A percentile compares a stretch with the other conserved stretches of the same genome.
Evolutionary conservation across 2,888 invertebrate genomes (phyloP).

Genomic region (Morpho achilles): DNA sequence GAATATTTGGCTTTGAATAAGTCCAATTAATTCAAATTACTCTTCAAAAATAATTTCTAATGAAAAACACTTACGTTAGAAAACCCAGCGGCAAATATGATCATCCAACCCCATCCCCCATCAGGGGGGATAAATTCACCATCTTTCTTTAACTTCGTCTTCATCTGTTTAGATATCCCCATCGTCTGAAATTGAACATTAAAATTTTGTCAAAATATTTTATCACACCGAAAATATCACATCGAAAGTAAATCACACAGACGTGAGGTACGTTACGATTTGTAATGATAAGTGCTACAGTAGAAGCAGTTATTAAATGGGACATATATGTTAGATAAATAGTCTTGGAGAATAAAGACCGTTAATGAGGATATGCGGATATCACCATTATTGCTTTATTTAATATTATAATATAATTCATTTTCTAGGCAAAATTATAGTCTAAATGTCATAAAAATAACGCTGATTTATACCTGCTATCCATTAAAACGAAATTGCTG

Average conservation of each 20-base stretch:
- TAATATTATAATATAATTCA: too few species aligned
- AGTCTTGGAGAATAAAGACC: background rate
- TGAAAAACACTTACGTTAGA: constrained; percentile 81
- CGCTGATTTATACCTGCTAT: too few species aligned
- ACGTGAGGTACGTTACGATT: constrained; percentile 10
- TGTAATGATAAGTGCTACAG: constrained; percentile 23
- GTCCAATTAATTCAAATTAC: too few species aligned
- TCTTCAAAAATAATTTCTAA: too few species aligned
- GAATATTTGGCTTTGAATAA: too few species aligned
- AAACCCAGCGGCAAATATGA: constrained; percentile 84
- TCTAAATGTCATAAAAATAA: too few species aligned
- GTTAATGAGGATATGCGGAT: constrained; percentile 9
- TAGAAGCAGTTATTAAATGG: constrained; percentile 26
- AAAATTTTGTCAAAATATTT: constrained; percentile 4
- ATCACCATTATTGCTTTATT: background rate
- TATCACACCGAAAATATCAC: constrained; percentile 2
- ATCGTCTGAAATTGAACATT: constrained; percentile 35
- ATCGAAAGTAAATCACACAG: background rate
- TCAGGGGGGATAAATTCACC: constrained; percentile 84
- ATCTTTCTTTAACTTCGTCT: constrained; percentile 59
- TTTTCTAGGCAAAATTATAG: too few species aligned
- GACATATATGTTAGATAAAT: constrained; percentile 16
- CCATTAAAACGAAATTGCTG: too few species aligned
- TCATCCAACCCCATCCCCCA: constrained; percentile 89
- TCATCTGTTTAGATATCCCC: constrained; percentile 45